Conservation (phyloP, 2,888 invertebrate species). For the Polylopha cassiicola region DNA sequence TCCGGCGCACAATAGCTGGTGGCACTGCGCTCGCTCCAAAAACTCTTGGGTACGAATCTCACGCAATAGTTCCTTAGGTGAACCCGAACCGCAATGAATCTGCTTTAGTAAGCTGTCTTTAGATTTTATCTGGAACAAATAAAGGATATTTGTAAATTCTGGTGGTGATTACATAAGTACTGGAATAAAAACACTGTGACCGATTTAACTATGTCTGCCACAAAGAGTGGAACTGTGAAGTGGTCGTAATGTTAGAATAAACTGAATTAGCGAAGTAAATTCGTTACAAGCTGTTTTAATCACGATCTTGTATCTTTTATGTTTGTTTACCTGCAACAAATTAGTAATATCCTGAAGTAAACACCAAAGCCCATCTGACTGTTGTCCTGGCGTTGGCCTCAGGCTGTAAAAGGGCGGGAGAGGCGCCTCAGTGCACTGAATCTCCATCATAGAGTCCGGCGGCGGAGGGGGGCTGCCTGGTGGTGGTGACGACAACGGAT, state of each 20-base stretch:
- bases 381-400: slow-evolving; percentile 76
- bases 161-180: neutral
- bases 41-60: slow-evolving; percentile 89
- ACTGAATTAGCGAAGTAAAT: too few relatives aligned
- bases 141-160: slow-evolving; percentile 8
- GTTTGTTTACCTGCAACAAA: slow-evolving; percentile 76
- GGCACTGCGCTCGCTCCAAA: slow-evolving; percentile 86
- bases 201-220: too few relatives aligned
- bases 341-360: slow-evolving; percentile 87
- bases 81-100: slow-evolving; percentile 79
- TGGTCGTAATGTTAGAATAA: too few relatives aligned
- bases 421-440: slow-evolving; percentile 87
- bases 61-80: slow-evolving; percentile 70
- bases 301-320: slow-evolving; percentile 2
- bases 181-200: too few relatives aligned
- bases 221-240: too few relatives aligned
- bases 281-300: too few relatives aligned
- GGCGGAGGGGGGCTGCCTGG: slow-evolving; percentile 72
- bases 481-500: slow-evolving; percentile 78
- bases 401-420: slow-evolving; percentile 89
- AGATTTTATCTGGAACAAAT: slow-evolving; percentile 85
- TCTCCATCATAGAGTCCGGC: slow-evolving; percentile 79
- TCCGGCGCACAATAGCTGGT: slow-evolving; percentile 86
- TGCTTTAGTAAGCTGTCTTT: slow-evolving; percentile 87
- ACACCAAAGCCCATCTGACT: slow-evolving; percentile 84